Base-by-base conservation (phyloP, 2,888 invertebrate genomes). In the Cinara cedri region DNA sequence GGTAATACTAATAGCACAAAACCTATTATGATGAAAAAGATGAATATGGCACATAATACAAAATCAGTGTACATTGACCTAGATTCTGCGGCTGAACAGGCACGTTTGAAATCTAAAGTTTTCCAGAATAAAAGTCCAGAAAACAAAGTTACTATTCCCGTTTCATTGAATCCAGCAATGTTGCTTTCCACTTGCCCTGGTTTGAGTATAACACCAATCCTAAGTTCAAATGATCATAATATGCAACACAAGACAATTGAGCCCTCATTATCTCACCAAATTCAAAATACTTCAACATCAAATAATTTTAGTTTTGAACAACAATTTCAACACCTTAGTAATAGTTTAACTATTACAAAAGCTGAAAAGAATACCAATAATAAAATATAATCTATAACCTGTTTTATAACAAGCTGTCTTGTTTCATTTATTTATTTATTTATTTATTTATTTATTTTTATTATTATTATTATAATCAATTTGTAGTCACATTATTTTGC, bases 161-260 rank as follows among this genome's bases (percentile, higher is more conserved):
- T 60, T 13, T 13, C 60, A 1, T n/a, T 60, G 4, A 78, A 34
- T 70, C 60, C 76, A 11, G 60, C 68, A 3, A 49, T 60, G 46
- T 49, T 78, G 16, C 13, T 78, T 4, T 76, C 76, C 3, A 49
- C 76, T 14, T 76, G 76, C 16, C 68, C 76, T 1, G 76, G 68
- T 21, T 60, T 78, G 21, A 78, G 68, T n/a, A 78, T 78, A 49
- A 78, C 76, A 0, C 76, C 76, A 0, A 14, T 78, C 11, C 44
- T 68, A 1, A 70, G 60, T 24, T 3, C 49, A 24, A 75, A 75
- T 60, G 57, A 72, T 26, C 1, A 68, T 34, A 42, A 49, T 34
- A 34, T 34, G 34, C 34, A 26, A 14, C 11, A 46, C 11, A 16
- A 54, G n/a, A 6, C 11, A 11, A 54, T 13, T 19, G 46, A 68